A percentile compares a stretch with the other conserved stretches of the same genome.
phyloP scores from a whole-genome alignment of 92 coral and sea anemone species.

The Bergia puertoricense region DNA sequence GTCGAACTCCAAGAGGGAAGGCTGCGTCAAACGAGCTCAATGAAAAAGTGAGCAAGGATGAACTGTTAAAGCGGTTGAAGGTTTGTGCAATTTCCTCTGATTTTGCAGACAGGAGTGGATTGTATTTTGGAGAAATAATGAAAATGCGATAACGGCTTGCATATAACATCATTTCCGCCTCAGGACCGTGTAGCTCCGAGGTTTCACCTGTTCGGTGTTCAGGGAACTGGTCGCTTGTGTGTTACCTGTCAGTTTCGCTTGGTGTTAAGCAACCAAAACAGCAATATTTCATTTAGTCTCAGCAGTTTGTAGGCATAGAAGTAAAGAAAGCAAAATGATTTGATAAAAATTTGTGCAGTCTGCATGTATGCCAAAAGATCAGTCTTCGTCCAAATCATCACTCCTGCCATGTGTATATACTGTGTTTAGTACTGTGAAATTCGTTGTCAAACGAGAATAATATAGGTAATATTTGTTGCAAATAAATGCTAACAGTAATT shows the following conservation, averaged over 20 bases:
- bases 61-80: constrained; percentile 37
- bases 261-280: not conserved
- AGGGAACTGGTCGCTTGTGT: no score
- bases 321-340: no score
- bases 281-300: not conserved
- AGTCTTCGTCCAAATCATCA: no score
- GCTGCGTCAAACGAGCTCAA: constrained; percentile 32
- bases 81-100: constrained; percentile 12
- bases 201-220: not conserved
- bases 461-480: no score
- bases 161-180: not conserved
- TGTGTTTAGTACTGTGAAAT: no score
- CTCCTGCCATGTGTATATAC: no score
- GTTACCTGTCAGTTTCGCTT: not conserved
- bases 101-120: not conserved
- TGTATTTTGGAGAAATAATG: not conserved
- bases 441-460: no score
- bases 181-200: not conserved
- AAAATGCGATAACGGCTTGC: not conserved
- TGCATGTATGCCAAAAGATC: not conserved
- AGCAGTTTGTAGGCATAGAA: not conserved
- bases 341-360: not conserved
- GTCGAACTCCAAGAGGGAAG: not conserved
- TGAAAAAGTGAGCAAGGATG: constrained; percentile 37
- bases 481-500: no score